Conservation (phyloP, 2,888 invertebrate species). For the Selenia dentaria region DNA sequence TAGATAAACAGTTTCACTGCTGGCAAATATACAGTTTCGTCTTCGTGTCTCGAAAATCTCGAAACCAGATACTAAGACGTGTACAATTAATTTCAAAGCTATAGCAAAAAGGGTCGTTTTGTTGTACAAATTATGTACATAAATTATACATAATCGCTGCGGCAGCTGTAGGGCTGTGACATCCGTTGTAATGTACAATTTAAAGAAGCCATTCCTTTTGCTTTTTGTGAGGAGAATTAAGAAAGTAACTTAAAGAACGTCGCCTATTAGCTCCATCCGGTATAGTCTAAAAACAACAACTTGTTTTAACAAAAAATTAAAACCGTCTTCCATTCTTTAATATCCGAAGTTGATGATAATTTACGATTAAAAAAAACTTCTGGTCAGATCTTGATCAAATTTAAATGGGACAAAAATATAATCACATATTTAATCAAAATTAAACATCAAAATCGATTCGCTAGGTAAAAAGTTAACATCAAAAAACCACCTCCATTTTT, state of each 20-base stretch:
- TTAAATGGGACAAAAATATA: too few species aligned
- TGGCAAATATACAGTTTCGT: not conserved
- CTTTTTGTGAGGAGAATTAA: conserved; percentile 23
- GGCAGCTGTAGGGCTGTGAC: conserved; percentile 41
- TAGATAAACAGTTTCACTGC: not conserved
- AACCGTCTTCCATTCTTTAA: too few species aligned
- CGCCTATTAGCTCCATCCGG: too few species aligned
- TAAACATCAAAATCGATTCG: too few species aligned
- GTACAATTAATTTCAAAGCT: conserved; percentile 39
- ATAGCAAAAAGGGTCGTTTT: conserved; percentile 46
- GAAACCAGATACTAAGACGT: conserved; percentile 31
- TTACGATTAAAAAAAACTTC: too few species aligned
- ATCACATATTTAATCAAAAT: too few species aligned
- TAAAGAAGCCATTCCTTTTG: conserved; percentile 28
- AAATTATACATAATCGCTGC: conserved; percentile 52
- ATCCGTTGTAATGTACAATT: conserved; percentile 35
- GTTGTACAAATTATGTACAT: conserved; percentile 56
- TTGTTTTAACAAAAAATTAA: too few species aligned
- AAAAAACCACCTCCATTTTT: too few species aligned
- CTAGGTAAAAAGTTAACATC: too few species aligned
- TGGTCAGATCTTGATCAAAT: too few species aligned
- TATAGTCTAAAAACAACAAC: too few species aligned
- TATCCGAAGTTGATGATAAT: too few species aligned
- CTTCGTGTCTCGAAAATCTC: conserved; percentile 1
- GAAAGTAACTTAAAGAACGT: conserved; percentile 20